phyloP scores from a whole-genome alignment of 2,113 vertebrate genomes.

The Phocoena sinus region DNA sequence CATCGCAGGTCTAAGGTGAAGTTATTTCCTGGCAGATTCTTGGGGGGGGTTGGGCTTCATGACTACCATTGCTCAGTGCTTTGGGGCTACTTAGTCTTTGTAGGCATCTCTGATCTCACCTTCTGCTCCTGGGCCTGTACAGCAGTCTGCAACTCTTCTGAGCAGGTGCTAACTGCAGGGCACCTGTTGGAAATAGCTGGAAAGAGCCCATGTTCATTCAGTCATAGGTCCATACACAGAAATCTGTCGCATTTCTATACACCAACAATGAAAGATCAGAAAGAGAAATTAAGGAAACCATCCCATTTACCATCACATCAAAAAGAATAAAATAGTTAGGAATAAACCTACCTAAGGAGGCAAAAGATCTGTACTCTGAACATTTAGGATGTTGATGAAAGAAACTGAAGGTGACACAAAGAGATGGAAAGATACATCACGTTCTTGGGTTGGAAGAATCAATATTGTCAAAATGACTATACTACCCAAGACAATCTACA shows the following conservation, averaged over 20 bases:
- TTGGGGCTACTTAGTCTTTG: not conserved
- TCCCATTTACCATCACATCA: not conserved
- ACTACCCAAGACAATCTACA: not conserved
- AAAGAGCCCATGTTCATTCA: not conserved
- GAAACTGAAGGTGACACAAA: not conserved
- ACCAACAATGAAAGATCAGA: not conserved
- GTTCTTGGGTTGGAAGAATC: not conserved
- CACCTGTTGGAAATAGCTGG: not conserved
- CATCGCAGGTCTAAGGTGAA: not conserved
- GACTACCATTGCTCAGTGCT: not conserved
- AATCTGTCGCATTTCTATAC: not conserved
- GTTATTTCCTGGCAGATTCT: not conserved
- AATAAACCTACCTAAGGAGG: not conserved
- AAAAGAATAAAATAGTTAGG: not conserved
- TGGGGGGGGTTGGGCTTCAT: not conserved
- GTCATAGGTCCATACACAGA: not conserved
- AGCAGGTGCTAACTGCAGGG: not conserved
- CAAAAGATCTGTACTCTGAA: not conserved
- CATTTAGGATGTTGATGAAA: not conserved
- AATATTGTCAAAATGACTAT: not conserved
- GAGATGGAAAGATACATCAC: not conserved
- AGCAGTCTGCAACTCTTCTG: not conserved
- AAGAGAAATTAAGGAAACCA: not conserved
- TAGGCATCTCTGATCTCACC: not conserved
- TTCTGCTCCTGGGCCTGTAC: not conserved